These are phyloP conservation scores for Tetranychus urticae DNA, from an alignment of 1,140 invertebrate genomes.

Conservation along the genomic window DNA sequence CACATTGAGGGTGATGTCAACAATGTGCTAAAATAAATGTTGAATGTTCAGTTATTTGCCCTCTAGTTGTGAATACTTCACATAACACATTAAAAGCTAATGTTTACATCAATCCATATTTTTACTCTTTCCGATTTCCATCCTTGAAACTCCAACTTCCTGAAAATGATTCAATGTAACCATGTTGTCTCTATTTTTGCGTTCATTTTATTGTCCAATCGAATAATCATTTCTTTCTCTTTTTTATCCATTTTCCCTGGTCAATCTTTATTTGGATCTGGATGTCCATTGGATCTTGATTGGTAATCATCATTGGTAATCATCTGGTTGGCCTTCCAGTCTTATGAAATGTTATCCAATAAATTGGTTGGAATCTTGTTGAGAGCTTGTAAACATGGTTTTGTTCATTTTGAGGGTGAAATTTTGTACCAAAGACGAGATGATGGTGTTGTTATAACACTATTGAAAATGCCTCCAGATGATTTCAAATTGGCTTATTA, in stretches of 20 bases:
- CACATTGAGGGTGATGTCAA: too few relatives aligned
- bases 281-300: background rate
- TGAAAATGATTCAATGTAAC: too few relatives aligned
- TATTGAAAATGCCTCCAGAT: constrained; percentile 18
- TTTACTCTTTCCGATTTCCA: too few relatives aligned
- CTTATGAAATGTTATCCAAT: constrained; percentile 74
- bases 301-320: constrained; percentile 32
- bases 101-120: too few relatives aligned
- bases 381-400: constrained; percentile 64
- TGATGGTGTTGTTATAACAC: constrained; percentile 61
- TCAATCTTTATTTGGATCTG: background rate
- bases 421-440: constrained; percentile 79
- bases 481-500: background rate
- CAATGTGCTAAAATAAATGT: too few relatives aligned
- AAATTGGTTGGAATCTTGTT: constrained; percentile 78
- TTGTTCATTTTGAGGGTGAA: constrained; percentile 79
- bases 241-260: background rate
- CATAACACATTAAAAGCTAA: too few relatives aligned
- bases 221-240: background rate
- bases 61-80: too few relatives aligned
- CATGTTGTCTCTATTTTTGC: too few relatives aligned
- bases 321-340: constrained; percentile 25
- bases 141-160: too few relatives aligned
- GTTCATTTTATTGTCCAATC: too few relatives aligned
- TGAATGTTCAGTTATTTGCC: too few relatives aligned